Conservation (phyloP, 2,888 invertebrate genomes). For the Plebejus melissa region DNA sequence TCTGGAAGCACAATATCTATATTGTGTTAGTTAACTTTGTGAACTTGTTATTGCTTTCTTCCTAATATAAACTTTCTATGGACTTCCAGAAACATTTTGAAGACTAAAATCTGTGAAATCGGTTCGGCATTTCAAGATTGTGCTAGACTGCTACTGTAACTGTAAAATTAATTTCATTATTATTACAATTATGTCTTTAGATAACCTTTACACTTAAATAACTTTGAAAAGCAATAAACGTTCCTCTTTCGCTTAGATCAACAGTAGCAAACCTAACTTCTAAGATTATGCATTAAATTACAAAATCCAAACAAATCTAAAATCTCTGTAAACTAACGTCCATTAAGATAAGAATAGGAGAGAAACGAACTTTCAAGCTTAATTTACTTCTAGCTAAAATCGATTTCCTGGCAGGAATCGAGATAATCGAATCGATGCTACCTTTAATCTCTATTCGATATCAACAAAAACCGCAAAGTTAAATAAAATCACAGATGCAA, state of each 20-base stretch:
- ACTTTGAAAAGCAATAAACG: slow-evolving; percentile 1
- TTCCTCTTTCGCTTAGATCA: neutral
- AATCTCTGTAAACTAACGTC: slow-evolving; percentile 37
- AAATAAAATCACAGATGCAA: slow-evolving; percentile 35
- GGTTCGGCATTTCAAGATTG: no score
- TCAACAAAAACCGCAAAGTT: slow-evolving; percentile 35
- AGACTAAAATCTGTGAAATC: no score
- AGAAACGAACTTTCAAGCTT: slow-evolving; percentile 39
- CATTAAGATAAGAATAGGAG: slow-evolving; percentile 39
- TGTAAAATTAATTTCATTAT: no score
- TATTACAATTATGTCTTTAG: no score
- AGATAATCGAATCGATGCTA: slow-evolving; percentile 41
- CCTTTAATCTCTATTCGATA: slow-evolving; percentile 37
- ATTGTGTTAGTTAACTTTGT: no score
- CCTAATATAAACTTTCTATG: no score
- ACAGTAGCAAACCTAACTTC: no score
- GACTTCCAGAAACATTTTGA: no score
- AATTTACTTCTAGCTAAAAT: slow-evolving; percentile 43
- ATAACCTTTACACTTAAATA: neutral
- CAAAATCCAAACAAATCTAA: slow-evolving; percentile 35
- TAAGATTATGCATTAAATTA: slow-evolving; percentile 9
- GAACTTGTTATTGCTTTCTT: no score
- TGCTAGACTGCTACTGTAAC: no score
- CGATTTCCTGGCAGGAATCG: slow-evolving; percentile 42
- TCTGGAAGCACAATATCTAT: no score